A percentile compares a stretch with the other conserved stretches of the same genome.
Conservation (phyloP, 2,888 invertebrate species). For the Hydrotaea cyrtoneurina region DNA sequence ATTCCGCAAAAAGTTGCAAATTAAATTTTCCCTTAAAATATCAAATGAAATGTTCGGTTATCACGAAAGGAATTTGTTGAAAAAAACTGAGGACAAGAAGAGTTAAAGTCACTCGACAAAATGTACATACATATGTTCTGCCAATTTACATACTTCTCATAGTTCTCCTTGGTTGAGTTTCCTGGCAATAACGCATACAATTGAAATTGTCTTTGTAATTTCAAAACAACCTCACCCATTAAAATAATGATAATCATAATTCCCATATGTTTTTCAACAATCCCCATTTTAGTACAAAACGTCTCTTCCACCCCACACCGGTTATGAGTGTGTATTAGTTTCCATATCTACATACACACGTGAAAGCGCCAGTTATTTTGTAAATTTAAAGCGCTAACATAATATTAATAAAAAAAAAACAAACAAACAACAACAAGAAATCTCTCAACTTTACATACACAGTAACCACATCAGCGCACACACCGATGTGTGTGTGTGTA, state of each 20-base stretch:
- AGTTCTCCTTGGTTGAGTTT: too few relatives aligned
- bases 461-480: slow-evolving; percentile 2
- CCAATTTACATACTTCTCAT: too few relatives aligned
- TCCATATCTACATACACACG: neutral
- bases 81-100: too few relatives aligned
- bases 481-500: neutral
- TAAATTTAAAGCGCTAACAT: slow-evolving; percentile 60
- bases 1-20: too few relatives aligned
- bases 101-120: too few relatives aligned
- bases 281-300: neutral
- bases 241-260: slow-evolving; percentile 45
- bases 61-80: too few relatives aligned
- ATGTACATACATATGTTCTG: too few relatives aligned
- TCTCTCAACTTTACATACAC: slow-evolving; percentile 44
- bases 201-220: too few relatives aligned
- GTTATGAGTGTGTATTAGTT: neutral
- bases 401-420: slow-evolving; percentile 30
- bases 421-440: slow-evolving; percentile 22
- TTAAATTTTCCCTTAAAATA: too few relatives aligned
- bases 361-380: slow-evolving; percentile 61
- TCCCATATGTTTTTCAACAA: slow-evolving; percentile 38
- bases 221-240: neutral
- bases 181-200: too few relatives aligned
- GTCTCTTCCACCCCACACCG: neutral
- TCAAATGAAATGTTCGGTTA: too few relatives aligned